phyloP scores from a whole-genome alignment of 2,113 vertebrate genomes.

The Rafetus swinhoei region DNA sequence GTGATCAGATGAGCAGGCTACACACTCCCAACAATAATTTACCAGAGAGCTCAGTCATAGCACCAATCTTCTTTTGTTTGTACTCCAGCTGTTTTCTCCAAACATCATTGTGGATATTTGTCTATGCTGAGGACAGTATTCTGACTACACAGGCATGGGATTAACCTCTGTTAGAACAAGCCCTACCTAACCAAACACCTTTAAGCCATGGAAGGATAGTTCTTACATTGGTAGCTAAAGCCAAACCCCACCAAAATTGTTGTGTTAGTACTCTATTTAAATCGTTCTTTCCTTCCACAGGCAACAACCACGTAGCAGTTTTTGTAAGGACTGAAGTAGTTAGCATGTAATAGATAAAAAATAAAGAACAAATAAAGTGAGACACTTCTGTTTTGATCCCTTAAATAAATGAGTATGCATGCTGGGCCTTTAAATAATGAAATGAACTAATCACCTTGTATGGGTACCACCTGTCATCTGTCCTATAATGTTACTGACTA shows the following conservation, averaged over 20 bases:
- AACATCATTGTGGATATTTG: neutral
- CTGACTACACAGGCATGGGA: neutral
- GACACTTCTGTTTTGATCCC: neutral
- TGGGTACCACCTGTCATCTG: neutral
- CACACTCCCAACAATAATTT: neutral
- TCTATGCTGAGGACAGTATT: neutral
- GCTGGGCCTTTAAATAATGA: neutral
- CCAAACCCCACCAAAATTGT: neutral
- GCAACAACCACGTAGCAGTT: neutral
- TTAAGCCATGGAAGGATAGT: neutral
- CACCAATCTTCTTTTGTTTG: neutral
- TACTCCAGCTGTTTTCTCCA: neutral
- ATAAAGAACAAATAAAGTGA: neutral
- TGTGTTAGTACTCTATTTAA: neutral
- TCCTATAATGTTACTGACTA: neutral
- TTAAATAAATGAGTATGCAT: neutral
- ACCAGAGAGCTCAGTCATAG: neutral
- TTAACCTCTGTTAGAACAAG: neutral
- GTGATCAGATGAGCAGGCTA: neutral
- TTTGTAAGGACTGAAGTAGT: neutral
- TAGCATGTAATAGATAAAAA: neutral
- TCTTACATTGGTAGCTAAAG: neutral
- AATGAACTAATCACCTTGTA: neutral
- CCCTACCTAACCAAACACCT: no score
- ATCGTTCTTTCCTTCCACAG: neutral